Conservation (phyloP, 2,113 vertebrate genomes). For the Aptenodytes forsteri region DNA sequence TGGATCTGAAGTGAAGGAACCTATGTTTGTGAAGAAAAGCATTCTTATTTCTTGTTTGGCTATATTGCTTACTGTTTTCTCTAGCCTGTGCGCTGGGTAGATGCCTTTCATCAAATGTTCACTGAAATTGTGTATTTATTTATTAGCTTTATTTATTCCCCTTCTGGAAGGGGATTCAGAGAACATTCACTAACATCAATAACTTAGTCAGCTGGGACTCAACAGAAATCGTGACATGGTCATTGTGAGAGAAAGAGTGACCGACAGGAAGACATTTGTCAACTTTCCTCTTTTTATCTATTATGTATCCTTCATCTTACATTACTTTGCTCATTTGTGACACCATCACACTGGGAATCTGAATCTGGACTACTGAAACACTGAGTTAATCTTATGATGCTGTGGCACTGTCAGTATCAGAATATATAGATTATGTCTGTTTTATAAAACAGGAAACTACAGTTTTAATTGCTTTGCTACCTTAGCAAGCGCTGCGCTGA, state of each 20-base stretch:
- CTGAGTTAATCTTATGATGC: neutral
- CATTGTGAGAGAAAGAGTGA: neutral
- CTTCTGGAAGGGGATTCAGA: neutral
- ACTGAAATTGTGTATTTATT: neutral
- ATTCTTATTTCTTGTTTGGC: neutral
- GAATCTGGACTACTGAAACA: neutral
- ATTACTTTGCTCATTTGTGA: neutral
- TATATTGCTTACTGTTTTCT: neutral
- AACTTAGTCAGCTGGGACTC: neutral
- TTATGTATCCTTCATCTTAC: neutral
- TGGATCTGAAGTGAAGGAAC: neutral
- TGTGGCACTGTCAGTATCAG: neutral
- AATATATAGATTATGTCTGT: neutral
- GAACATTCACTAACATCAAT: neutral
- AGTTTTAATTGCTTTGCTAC: neutral
- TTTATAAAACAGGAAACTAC: neutral
- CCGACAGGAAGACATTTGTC: neutral
- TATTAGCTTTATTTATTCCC: neutral
- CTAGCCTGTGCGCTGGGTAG: neutral
- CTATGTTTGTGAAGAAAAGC: neutral
- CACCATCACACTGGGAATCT: neutral
- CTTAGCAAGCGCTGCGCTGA: neutral
- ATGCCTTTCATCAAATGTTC: neutral
- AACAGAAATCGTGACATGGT: neutral
- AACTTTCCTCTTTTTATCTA: neutral